Conservation (phyloP, 1,140 invertebrate species). For the Lineus longissimus region DNA sequence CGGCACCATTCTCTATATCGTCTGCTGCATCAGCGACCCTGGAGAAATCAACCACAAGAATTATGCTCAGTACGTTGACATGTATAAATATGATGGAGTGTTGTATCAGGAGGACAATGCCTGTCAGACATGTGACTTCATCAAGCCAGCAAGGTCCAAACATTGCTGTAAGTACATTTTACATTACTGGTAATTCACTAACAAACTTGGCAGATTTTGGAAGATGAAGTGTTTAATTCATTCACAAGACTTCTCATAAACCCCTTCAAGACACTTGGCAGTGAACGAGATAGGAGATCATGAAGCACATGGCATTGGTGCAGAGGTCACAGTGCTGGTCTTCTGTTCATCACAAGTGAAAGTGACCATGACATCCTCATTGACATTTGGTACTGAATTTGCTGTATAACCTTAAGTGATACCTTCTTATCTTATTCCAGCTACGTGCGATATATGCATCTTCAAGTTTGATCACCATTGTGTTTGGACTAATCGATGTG, state of each 20-base stretch:
- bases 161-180: conserved; percentile 43
- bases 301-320: no score
- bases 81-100: conserved; percentile 34
- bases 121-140: conserved; percentile 38
- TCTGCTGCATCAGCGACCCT: conserved; percentile 33
- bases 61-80: conserved; percentile 19
- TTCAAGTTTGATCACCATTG: conserved; percentile 55
- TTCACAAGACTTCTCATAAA: no score
- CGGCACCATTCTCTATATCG: conserved; percentile 32
- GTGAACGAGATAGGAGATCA: no score
- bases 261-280: no score
- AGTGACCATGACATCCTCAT: no score
- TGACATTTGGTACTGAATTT: no score
- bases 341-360: no score
- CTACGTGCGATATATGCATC: conserved; percentile 48
- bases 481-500: conserved; percentile 52
- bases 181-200: neutral
- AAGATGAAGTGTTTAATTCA: neutral
- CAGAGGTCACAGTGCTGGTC: no score
- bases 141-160: conserved; percentile 44
- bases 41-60: conserved; percentile 34
- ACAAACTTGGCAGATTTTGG: neutral
- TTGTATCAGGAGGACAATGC: conserved; percentile 28
- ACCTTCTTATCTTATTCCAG: conserved; percentile 24
- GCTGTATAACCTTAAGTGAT: no score